These are phyloP conservation scores for Gadus macrocephalus DNA, from an alignment of 2,113 vertebrate genomes.

Conservation along the genomic window DNA sequence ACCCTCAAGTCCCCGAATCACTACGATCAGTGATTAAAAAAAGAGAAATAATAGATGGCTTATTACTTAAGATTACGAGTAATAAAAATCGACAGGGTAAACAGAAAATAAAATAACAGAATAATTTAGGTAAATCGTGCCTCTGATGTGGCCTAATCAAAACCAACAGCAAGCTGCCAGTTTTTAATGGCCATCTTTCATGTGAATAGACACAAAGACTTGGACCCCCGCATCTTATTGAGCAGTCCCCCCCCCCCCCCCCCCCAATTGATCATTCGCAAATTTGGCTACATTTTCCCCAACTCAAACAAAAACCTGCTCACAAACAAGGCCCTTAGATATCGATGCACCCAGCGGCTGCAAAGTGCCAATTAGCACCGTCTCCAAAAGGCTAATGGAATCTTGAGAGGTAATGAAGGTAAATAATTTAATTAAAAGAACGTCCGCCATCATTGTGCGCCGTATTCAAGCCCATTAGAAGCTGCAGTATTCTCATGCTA, in stretches of 20 bases:
- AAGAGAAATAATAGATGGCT: slow-evolving; percentile 19
- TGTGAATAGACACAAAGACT: slow-evolving; percentile 68
- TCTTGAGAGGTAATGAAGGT: slow-evolving; percentile 67
- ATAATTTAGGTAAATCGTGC: slow-evolving; percentile 68
- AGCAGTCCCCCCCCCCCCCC: slow-evolving; percentile 29
- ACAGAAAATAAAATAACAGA: slow-evolving; percentile 33
- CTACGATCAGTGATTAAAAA: slow-evolving; percentile 13
- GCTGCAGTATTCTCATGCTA: slow-evolving; percentile 67
- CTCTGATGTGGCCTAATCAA: slow-evolving; percentile 67
- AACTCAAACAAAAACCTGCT: slow-evolving; percentile 53
- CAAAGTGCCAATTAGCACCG: slow-evolving; percentile 56
- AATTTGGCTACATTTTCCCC: slow-evolving; percentile 63
- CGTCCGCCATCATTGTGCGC: slow-evolving; percentile 55
- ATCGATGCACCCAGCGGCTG: slow-evolving; percentile 62
- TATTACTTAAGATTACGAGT: slow-evolving; percentile 33
- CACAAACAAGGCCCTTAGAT: slow-evolving; percentile 56
- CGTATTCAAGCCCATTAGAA: slow-evolving; percentile 57
- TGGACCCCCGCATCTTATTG: slow-evolving; percentile 60
- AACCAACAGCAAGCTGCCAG: slow-evolving; percentile 60
- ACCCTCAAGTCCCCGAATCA: no score
- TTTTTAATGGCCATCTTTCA: slow-evolving; percentile 65
- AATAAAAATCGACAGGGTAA: no score
- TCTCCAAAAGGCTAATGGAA: slow-evolving; percentile 67
- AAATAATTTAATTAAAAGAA: slow-evolving; percentile 64
- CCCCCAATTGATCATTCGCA: slow-evolving; percentile 54